Conservation (phyloP, 2,113 vertebrate genomes). For the Syngnathus floridae region DNA sequence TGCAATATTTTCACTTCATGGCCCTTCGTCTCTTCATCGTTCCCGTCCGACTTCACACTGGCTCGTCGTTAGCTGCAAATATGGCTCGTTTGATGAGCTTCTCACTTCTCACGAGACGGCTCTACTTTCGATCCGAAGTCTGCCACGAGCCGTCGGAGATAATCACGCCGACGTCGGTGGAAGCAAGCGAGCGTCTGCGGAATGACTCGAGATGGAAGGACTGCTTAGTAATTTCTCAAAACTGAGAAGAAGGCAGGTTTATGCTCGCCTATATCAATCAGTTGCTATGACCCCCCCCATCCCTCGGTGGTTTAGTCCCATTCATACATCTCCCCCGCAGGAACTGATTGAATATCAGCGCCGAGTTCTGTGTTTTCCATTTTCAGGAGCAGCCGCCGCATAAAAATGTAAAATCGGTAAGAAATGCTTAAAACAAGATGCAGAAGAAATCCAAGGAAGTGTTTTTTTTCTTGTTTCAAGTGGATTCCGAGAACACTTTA, state of each 20-base stretch:
- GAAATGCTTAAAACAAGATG: not conserved
- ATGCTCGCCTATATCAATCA: constrained; percentile 45
- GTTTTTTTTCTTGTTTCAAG: not conserved
- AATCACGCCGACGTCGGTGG: constrained; percentile 39
- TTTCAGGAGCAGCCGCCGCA: not conserved
- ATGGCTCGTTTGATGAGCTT: constrained; percentile 56
- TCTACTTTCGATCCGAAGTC: constrained; percentile 44
- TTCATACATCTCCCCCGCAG: not conserved
- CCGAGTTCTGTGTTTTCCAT: constrained; percentile 7
- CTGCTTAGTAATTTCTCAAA: constrained; percentile 12
- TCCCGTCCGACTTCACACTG: constrained; percentile 49
- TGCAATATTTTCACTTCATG: too few relatives aligned
- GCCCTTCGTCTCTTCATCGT: constrained; percentile 35
- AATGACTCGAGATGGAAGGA: constrained; percentile 1
- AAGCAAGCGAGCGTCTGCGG: constrained; percentile 12
- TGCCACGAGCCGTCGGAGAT: constrained; percentile 44
- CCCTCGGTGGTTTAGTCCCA: not conserved
- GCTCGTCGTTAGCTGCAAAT: constrained; percentile 50
- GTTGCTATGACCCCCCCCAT: constrained; percentile 33
- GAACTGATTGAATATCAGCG: constrained; percentile 35
- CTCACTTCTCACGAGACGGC: constrained; percentile 25
- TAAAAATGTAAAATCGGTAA: not conserved
- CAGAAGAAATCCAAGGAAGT: not conserved
- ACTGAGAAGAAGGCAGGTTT: not conserved
- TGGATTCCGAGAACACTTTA: not conserved